Evolutionary conservation across 2,888 invertebrate species (phyloP), one percentile per base, ranked within the genome.

Genomic region (Drosophila diplacantha): DNA sequence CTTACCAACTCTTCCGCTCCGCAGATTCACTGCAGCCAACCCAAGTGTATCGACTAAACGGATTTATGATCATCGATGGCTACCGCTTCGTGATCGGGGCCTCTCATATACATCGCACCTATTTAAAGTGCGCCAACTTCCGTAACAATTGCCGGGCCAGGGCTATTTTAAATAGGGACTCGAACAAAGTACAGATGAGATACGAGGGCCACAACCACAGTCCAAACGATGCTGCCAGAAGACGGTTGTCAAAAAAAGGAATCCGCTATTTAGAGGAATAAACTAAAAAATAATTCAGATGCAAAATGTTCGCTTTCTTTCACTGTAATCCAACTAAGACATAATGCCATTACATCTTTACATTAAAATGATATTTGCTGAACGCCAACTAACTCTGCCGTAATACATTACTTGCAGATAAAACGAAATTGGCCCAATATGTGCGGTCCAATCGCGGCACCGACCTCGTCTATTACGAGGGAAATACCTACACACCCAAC

Each of bases 401-500:
- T 0, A 8, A 8, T 16, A 35, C 2, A 12, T 59, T 9, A 37
- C 20, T 56, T 66, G 52, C 16, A 46, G 61, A 43, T 9, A 26
- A 35, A 3, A 12, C 41, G 3, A 64, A 38, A 29, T 26, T 77
- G 3, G 80, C 72, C 1, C 72, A 77, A 26, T 81, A 81, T 56
- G 80, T 81, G 38, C 69, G 74, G 4, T 81, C 80, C 11, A 74
- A 69, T 38, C 85, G 87, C 18, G 87, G 87, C 46, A 87, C 87
- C 18, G 83, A 85, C 52, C 55, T 87, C 54, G 84, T 87, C 22
- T 71, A 83, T 41, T 81, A 82, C 55, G 79, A 85, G 61, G 78
- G 81, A 35, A 87, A 88, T 64, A 87, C 88, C 0, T 88, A 86
- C 58, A 88, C 88, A 12, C 88, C 88, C 32, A 88, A 88, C 55